Evolutionary conservation across 2,113 vertebrate species (phyloP).

Genomic region (Tinamus guttatus): DNA sequence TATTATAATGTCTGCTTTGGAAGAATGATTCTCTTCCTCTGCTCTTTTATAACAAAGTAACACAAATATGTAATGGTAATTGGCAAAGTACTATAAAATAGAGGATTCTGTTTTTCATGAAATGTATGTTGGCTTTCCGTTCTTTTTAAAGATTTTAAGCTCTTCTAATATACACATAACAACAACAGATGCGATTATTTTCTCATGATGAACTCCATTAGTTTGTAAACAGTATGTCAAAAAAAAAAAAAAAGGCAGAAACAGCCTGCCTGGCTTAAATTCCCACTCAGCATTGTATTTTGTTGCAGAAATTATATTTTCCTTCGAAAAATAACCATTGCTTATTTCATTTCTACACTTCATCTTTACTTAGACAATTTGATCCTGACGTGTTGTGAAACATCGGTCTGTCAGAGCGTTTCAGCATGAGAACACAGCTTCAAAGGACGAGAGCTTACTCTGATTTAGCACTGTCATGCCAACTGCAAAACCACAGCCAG

Average conservation of each 20-base stretch:
- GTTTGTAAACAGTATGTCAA: not conserved
- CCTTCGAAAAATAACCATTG: not conserved
- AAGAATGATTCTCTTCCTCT: not conserved
- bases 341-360: not conserved
- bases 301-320: not conserved
- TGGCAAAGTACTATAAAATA: not conserved
- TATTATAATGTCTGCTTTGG: not conserved
- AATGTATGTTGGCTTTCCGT: not conserved
- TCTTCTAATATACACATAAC: not conserved
- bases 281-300: not conserved
- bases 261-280: not conserved
- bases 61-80: not conserved
- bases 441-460: not conserved
- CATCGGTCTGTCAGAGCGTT: not conserved
- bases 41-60: not conserved
- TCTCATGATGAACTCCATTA: not conserved
- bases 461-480: not conserved
- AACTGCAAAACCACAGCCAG: not conserved
- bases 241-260: conserved; percentile 10
- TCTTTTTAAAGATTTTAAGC: not conserved
- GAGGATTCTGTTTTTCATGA: not conserved
- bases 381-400: not conserved
- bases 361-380: not conserved
- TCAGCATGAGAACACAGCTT: not conserved
- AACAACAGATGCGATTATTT: not conserved